Base-by-base conservation (phyloP, 92 coral and sea anemone genomes). In the Metridium senile region DNA sequence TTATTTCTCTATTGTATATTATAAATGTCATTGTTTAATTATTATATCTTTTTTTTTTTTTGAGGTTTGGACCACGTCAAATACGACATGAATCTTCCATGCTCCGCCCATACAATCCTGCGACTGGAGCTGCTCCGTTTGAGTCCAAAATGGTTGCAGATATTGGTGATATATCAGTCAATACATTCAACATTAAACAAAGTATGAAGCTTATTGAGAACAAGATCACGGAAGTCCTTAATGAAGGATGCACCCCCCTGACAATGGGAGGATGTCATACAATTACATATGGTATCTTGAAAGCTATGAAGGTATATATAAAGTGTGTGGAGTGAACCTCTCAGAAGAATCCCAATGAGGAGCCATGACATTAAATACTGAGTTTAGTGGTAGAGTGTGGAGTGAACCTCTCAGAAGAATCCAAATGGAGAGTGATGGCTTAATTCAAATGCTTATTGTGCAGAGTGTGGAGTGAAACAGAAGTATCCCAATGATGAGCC, bases 141-240 rank as follows among this genome's bases (percentile, higher is more conserved):
- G 97, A 94, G 39, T 81, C 95, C 10, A 62, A 92, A 62, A 89
- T 89, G 93, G 76, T 94, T 68, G 98, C 94, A 6, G 98, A 94
- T 74, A 69, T 94, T 68, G 98, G 98, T 32, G 98, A 94, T 66
- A 92, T 94, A 57, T 75, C 94, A n/a, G 78, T 94, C 33, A 89
- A 89, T 30, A 85, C 94, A 0, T 92, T 76, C 80, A 94, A 83
- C 53, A 76, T 92, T 26, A 82, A 71, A n/a, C 68, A 72, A 11
- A 78, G 90, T 6, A 85, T 86, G 25, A 75, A 88, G 62, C 87
- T 87, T 0, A 92, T 94, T 49, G 75, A 62, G 27, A 74, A 82
- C 2, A 75, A 89, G 26, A 63, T 79, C 20, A 85, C 81, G 2
- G 66, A 84, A 66, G 81, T 94, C 63, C 79, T 90, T 49, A 46